Conservation (phyloP, 2,888 invertebrate species). For the Tanaodytes sp. region DNA sequence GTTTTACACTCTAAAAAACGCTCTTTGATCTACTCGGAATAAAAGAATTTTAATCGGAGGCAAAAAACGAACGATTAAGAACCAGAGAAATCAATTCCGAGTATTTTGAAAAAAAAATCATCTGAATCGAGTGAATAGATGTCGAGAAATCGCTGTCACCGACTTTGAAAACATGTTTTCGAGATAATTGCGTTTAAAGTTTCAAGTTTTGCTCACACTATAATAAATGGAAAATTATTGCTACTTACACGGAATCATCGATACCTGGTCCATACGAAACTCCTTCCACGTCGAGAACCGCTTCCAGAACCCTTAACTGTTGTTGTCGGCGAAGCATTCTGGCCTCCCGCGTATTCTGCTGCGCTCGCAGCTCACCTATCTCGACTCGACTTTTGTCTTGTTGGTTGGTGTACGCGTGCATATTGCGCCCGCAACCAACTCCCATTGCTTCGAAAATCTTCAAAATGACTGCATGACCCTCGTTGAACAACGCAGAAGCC, state of each 20-base stretch:
- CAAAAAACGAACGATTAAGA: neutral
- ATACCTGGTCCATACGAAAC: neutral
- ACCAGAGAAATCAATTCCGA: neutral
- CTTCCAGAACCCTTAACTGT: neutral
- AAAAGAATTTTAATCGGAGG: too few relatives aligned
- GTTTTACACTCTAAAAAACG: neutral
- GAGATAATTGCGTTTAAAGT: too few relatives aligned
- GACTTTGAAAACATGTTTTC: too few relatives aligned
- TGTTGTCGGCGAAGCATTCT: neutral
- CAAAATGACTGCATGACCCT: neutral
- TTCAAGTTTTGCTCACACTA: too few relatives aligned
- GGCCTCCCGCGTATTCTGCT: neutral
- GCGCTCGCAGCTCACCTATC: neutral
- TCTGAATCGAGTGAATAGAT: too few relatives aligned
- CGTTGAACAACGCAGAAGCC: neutral
- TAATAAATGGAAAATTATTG: neutral
- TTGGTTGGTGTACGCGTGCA: neutral
- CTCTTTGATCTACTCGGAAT: too few relatives aligned
- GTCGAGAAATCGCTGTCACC: too few relatives aligned
- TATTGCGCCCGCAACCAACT: neutral
- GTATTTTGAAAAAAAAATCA: neutral
- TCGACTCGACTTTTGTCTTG: neutral
- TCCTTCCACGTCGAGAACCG: neutral
- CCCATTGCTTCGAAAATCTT: neutral
- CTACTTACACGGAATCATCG: too few relatives aligned